Base-by-base conservation (phyloP, 2,113 vertebrate genomes). In the Platichthys stellatus region DNA sequence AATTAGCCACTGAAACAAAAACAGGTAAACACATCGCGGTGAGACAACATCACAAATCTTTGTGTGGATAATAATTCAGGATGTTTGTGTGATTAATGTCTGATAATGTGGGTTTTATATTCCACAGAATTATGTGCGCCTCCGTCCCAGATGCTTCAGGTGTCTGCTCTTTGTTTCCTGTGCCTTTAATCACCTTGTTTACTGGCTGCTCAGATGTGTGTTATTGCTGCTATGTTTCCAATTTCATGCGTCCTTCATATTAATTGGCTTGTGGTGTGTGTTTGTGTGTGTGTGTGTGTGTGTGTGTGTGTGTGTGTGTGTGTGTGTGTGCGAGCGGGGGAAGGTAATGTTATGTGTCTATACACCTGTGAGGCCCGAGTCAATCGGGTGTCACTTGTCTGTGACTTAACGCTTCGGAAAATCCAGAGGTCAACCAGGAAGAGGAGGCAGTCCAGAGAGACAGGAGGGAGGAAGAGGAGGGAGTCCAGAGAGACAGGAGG, bases 161-260 rank as follows among this genome's bases (percentile, higher is more conserved):
- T 58, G 56, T 26, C 23, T 58, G 3, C 14, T 26, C 56, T 15
- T 51, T 51, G 3, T 5, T 26, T 26, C 23, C 21, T 5, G 4
- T 70, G 21, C 5, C 45, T 72, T 63, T 69, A 68, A 85, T 85
- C 73, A 74, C 35, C 79, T 78, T 80, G 79, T 85, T 84, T 78
- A 78, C 82, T n/a, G 17, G 54, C 63, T 73, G 82, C 62, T 72
- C 66, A 73, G 72, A 85, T 17, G 69, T 84, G 78, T 70, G 43
- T 80, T 77, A 71, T 72, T 79, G 58, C 70, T 78, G 66, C 84
- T 15, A 38, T 68, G 26, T 72, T 85, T 79, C 72, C 67, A 82
- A 82, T 84, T 80, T 75, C 78, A 89, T 76, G 85, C 78, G 64
- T 63, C 68, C 59, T 62, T 75, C 31, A 31, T 54, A 59, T 77